Percentiles rank a stretch among this genome's conserved stretches.
phyloP scores from a whole-genome alignment of 2,113 vertebrate species.

The Campylomormyrus numenius region DNA sequence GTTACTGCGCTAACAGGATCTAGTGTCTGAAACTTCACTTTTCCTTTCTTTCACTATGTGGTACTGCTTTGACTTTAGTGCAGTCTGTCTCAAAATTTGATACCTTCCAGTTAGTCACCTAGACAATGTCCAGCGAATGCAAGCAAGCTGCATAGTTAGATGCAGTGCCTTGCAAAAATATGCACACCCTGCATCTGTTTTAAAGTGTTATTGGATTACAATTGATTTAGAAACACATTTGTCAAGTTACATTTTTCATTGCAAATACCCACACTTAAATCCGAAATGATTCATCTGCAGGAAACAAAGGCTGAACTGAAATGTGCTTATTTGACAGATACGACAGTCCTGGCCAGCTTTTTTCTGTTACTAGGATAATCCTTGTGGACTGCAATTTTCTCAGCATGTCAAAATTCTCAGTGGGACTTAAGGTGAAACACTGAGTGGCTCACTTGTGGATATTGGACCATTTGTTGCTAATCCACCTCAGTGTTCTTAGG shows the following conservation, averaged over 20 bases:
- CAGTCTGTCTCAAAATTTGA: not conserved
- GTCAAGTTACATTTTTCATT: not conserved
- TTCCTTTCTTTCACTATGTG: not conserved
- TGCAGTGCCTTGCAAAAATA: not conserved
- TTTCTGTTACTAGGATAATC: not conserved
- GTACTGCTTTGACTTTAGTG: not conserved
- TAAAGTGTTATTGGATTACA: not conserved
- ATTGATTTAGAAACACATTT: not conserved
- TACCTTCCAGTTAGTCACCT: not conserved
- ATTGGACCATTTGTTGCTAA: not conserved
- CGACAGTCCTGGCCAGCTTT: not conserved
- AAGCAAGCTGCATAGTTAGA: not conserved
- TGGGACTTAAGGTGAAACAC: not conserved
- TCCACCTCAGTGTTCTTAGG: not conserved
- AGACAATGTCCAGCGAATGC: not conserved
- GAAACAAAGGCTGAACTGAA: not conserved
- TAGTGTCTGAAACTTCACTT: not conserved
- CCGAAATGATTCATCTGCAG: not conserved
- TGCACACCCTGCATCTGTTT: not conserved
- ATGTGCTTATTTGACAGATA: not conserved
- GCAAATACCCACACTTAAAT: not conserved
- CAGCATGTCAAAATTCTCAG: not conserved
- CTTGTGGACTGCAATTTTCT: not conserved
- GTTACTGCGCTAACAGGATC: not conserved
- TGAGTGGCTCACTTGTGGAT: not conserved